A percentile compares a stretch with the other conserved stretches of the same genome.
phyloP scores from a whole-genome alignment of 2,113 vertebrate genomes.

The Puma concolor region DNA sequence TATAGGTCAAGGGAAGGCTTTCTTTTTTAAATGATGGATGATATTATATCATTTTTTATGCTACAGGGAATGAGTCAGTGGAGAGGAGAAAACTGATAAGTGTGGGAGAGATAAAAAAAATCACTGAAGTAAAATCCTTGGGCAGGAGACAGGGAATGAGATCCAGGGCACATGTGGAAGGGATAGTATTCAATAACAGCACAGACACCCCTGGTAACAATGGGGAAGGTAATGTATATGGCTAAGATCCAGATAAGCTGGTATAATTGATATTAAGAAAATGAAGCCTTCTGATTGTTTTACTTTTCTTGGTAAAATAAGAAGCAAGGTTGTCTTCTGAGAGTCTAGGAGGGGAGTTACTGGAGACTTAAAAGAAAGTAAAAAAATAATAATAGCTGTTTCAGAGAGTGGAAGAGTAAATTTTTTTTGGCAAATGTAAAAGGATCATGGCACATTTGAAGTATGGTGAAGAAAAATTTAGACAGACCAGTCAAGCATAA shows the following conservation, averaged over 20 bases:
- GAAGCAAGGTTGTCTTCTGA: neutral
- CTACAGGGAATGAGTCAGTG: neutral
- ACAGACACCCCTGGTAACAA: neutral
- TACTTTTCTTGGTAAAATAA: too few relatives aligned
- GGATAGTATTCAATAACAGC: neutral
- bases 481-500: neutral
- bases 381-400: neutral
- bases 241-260: neutral
- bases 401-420: neutral
- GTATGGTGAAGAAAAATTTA: conserved; percentile 27
- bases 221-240: neutral
- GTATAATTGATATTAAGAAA: neutral
- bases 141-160: neutral
- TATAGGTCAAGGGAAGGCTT: neutral
- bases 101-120: neutral
- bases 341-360: neutral
- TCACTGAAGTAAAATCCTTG: neutral
- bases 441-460: neutral
- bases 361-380: neutral
- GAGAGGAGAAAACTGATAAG: neutral
- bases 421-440: conserved; percentile 1
- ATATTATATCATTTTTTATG: neutral
- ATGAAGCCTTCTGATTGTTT: neutral
- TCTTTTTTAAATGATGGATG: neutral
- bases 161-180: neutral